Percentiles rank a stretch among this genome's conserved stretches.
Evolutionary conservation across 1,140 invertebrate species (phyloP).

Genomic region (Trichonephila clavata): DNA sequence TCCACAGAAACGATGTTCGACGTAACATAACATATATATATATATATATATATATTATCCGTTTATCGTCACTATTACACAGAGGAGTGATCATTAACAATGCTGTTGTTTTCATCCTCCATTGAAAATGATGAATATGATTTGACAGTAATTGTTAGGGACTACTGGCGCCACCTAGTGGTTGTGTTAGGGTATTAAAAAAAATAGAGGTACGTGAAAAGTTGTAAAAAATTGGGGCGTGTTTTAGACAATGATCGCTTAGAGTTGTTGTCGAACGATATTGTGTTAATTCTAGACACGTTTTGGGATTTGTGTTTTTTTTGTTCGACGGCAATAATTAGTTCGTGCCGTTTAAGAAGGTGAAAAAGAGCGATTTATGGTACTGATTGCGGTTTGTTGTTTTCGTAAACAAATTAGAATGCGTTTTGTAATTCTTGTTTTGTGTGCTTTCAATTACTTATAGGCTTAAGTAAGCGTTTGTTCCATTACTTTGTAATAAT

Average conservation of each 20-base stretch:
- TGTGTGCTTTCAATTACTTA: neutral
- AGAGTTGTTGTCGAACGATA: neutral
- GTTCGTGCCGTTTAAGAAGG: slow-evolving; percentile 35
- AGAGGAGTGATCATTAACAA: slow-evolving; percentile 8
- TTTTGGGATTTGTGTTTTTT: neutral
- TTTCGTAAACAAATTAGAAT: neutral
- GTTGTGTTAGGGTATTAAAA: neutral
- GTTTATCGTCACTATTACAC: slow-evolving; percentile 46
- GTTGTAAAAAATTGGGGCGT: neutral
- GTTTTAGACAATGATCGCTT: slow-evolving; percentile 3
- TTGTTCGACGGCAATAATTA: neutral
- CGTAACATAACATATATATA: neutral
- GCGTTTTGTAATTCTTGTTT: neutral
- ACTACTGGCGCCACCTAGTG: slow-evolving; percentile 35
- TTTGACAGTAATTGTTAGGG: slow-evolving; percentile 50
- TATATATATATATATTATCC: no score
- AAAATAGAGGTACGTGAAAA: no score
- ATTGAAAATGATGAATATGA: slow-evolving; percentile 40
- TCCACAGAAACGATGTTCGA: neutral
- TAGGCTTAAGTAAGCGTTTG: no score
- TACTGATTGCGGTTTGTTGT: slow-evolving; percentile 14
- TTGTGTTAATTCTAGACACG: slow-evolving; percentile 44
- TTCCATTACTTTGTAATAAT: no score
- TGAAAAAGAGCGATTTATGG: slow-evolving; percentile 39
- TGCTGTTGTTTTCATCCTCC: neutral